Evolutionary conservation across 2,797 vertebrate species (phyloP), one percentile per base, ranked within the genome.

Genomic region (Discoglossus pictus): DNA sequence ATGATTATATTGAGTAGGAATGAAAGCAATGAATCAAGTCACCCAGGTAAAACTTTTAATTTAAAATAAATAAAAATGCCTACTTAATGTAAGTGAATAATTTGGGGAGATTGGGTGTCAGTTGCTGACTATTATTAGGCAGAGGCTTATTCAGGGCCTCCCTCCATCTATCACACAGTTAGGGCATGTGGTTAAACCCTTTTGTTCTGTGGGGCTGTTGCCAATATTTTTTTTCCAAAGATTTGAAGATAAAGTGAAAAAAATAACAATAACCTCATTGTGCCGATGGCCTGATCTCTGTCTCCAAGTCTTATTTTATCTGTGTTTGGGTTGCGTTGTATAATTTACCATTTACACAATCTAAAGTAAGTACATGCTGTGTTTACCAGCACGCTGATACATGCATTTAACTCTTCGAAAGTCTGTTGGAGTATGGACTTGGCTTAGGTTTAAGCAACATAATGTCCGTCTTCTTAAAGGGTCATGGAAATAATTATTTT

Each of bases 121-220:
- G 78, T 82, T 82, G 80, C 78, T 79, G 76, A 18, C 79, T 82
- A 82, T 80, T 78, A 79, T 80, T 80, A 82, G 79, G 21, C 0
- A 0, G 54, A 53, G 75, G 78, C 75, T 73, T 77, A 72, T 35
- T 7, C 61, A 74, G 76, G 78, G 79, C 67, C 79, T 78, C 34
- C 69, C 77, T 76, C 73, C 75, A 81, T 82, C 79, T 82, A 81
- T 81, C 81, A 73, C 76, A 70, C 78, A 78, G 79, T 76, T 77
- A 78, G 74, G 76, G 68, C 79, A 81, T 78, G 76, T 80, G 79
- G 78, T 79, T 79, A 76, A 81, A 81, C 75, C 59, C 65, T 76
- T 79, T 0, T 65, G 44, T 63, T 54, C 61, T 73, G 65, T 65
- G 59, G 73, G 70, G 73, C 42, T 39, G 44, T 80, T 79, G 61